phyloP scores from a whole-genome alignment of 1,140 invertebrate species.

The Mercenaria mercenaria region DNA sequence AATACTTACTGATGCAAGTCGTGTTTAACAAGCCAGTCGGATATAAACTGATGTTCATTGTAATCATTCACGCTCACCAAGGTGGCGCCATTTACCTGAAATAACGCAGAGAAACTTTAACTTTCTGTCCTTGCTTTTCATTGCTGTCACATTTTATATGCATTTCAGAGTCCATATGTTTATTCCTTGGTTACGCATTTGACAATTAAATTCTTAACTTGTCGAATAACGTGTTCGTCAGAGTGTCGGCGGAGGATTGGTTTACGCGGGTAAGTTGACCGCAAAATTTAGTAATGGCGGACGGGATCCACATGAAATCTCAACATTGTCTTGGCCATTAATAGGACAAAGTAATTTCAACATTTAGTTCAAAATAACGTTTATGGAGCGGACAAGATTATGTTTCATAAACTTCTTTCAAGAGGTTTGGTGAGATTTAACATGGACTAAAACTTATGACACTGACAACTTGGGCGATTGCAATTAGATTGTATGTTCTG shows the following conservation, averaged over 20 bases:
- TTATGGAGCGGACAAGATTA: no score
- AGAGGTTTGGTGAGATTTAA: no score
- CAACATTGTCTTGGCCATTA: no score
- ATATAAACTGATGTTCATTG: conserved; percentile 60
- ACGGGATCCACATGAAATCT: no score
- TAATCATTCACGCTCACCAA: conserved; percentile 50
- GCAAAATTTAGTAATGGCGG: neutral
- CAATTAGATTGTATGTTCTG: no score
- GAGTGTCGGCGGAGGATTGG: neutral
- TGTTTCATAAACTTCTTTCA: no score
- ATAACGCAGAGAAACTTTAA: neutral
- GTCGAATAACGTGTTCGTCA: neutral
- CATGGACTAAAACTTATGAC: no score
- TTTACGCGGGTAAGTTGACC: neutral
- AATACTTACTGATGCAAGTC: conserved; percentile 13
- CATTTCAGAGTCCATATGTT: neutral
- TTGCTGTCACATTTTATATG: neutral
- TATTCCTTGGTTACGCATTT: neutral
- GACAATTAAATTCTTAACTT: neutral
- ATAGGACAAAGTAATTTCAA: no score
- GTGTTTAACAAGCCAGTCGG: conserved; percentile 56
- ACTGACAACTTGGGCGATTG: no score
- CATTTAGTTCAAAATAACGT: no score
- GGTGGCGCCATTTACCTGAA: conserved; percentile 56
- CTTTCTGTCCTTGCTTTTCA: neutral